Percentiles rank a stretch among this genome's conserved stretches.
phyloP scores from a whole-genome alignment of 2,113 vertebrate species.

The Pedionomus torquatus region DNA sequence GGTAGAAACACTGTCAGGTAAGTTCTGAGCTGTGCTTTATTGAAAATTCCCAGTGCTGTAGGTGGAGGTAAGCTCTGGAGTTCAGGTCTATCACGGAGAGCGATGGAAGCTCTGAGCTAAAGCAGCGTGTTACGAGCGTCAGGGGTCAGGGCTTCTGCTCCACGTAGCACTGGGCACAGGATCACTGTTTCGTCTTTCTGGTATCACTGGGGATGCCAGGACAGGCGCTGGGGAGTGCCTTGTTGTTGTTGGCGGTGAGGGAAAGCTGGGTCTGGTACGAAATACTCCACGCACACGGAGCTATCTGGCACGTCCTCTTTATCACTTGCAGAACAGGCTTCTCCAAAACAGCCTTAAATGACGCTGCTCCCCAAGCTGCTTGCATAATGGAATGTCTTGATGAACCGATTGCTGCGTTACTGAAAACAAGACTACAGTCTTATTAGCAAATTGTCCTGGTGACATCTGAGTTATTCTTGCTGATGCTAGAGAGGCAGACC shows the following conservation, averaged over 20 bases:
- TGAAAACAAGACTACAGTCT: conserved; percentile 58
- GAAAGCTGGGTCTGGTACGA: background rate
- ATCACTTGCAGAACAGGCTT: conserved; percentile 56
- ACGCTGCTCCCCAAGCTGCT: conserved; percentile 24
- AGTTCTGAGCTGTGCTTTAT: background rate
- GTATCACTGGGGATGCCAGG: background rate
- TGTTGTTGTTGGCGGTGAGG: too few species aligned
- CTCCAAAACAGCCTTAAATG: conserved; percentile 32
- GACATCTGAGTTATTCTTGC: background rate
- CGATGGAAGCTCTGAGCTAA: background rate
- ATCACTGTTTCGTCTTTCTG: background rate
- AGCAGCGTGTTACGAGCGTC: rapidly evolving
- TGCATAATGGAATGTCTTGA: conserved; percentile 55
- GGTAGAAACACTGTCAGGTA: background rate
- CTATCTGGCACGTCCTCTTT: background rate
- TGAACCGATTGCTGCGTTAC: conserved; percentile 45
- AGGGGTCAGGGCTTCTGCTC: background rate
- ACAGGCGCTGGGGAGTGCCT: background rate
- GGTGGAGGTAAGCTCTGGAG: background rate
- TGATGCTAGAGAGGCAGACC: background rate
- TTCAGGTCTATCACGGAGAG: too few species aligned
- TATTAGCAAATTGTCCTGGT: conserved; percentile 13
- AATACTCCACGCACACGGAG: background rate
- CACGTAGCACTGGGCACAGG: background rate
- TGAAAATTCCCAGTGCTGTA: background rate